phyloP scores from a whole-genome alignment of 2,797 vertebrate species.

The Lerista edwardsae region DNA sequence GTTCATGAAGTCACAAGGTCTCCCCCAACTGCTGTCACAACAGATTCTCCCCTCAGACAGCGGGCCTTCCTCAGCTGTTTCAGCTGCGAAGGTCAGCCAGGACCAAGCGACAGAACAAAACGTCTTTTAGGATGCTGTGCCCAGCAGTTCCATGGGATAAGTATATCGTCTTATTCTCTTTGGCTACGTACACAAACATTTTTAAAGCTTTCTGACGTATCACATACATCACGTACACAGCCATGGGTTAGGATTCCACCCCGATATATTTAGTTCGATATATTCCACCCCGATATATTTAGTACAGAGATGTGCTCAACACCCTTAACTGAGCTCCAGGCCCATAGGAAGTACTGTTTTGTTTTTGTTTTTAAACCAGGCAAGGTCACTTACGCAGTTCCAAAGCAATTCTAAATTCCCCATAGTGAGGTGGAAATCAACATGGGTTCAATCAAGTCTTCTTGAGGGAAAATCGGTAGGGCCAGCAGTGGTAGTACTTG shows the following conservation, averaged over 20 bases:
- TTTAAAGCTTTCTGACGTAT: background rate
- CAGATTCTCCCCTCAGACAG: background rate
- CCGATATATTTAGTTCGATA: background rate
- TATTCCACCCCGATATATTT: slow-evolving; percentile 7
- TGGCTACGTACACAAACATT: background rate
- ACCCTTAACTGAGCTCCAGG: background rate
- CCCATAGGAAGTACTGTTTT: background rate
- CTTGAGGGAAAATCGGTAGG: background rate
- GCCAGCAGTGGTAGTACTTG: no score
- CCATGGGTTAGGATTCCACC: background rate
- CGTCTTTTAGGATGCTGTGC: background rate
- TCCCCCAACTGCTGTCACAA: background rate
- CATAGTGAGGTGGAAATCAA: background rate
- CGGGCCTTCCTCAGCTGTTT: background rate
- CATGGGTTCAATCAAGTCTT: background rate
- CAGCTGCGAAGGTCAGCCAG: background rate
- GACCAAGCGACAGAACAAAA: background rate
- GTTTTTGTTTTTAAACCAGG: background rate
- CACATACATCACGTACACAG: background rate
- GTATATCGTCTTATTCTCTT: background rate
- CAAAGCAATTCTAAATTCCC: background rate
- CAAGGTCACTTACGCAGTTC: background rate
- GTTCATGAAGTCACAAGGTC: background rate
- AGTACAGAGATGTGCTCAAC: background rate
- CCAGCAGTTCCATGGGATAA: background rate